Evolutionary conservation across 2,797 vertebrate genomes (phyloP), one percentile per base, ranked within the genome.

Genomic region (Rhadinocentrus ornatus): DNA sequence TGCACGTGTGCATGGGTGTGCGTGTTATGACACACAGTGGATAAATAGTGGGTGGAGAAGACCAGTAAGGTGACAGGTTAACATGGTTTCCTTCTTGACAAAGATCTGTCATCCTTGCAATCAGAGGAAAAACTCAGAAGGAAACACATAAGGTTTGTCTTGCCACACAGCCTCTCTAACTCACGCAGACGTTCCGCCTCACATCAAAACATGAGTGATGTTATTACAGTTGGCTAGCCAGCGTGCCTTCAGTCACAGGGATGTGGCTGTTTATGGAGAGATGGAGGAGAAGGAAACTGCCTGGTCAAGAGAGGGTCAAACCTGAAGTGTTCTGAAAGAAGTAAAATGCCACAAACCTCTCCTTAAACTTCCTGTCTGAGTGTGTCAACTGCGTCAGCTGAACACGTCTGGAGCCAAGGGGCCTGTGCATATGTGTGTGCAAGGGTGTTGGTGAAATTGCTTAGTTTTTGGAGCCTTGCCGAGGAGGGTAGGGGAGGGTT

Each of bases 171-270:
- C 59, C 75, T 66, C 62, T 69, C 73, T 57, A 62, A 54, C 79
- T 80, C 74, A 86, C 82, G 66, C 76, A 89, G 67, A 81, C 18
- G 34, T 81, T 75, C 70, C 61, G 69, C 66, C 73, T 87, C 86
- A 89, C 89, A 92, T 93, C 89, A 92, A 90, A 89, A 92, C 88
- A 93, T 92, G 90, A 93, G 75, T 77, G 87, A 92, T 92, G 93
- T 93, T 93, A 93, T 93, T 91, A 91, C 80, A 88, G 86, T 92
- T 85, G 77, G 86, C 68, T 67, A 86, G 86, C 73, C 70, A 73
- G 84, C 81, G 54, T 50, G 80, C 75, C 86, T 91, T 93, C 87
- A 86, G 90, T 90, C 69, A 76, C 73, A 15, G 88, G 88, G 91
- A 93, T 90, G 86, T 86, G 82, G 80, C 84, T 95, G 93, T 95